Evolutionary conservation across 2,888 invertebrate species (phyloP).

Genomic region (Acholoe squamosa): DNA sequence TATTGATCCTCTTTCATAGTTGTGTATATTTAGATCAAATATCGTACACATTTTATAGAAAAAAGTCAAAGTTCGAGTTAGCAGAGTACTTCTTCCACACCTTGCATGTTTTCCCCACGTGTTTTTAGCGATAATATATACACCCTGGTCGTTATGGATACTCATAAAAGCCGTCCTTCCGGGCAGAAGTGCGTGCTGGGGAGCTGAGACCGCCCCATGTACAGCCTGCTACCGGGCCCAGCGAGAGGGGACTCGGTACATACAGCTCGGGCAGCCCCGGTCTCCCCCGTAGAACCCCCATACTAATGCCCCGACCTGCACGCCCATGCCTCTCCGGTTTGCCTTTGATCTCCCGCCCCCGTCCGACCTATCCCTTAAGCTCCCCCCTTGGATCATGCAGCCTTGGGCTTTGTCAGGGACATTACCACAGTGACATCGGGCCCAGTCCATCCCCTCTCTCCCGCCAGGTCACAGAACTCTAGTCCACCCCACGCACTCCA

Average conservation of each 20-base stretch:
- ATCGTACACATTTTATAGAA: no score
- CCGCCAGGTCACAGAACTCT: neutral
- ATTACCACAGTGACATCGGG: conserved; percentile 47
- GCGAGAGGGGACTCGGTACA: conserved; percentile 35
- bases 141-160: no score
- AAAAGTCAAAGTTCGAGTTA: no score
- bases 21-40: no score
- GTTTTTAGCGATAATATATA: no score
- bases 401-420: conserved; percentile 37
- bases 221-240: neutral
- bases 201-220: neutral
- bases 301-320: conserved; percentile 22
- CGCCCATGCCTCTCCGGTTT: neutral
- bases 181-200: neutral
- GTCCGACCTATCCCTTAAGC: conserved; percentile 45
- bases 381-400: conserved; percentile 28
- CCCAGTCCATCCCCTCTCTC: neutral
- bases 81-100: neutral
- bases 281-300: neutral
- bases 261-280: neutral
- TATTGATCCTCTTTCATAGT: no score
- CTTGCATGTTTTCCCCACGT: neutral
- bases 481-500: neutral
- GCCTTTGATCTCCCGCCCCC: conserved; percentile 52
- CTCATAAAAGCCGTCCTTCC: no score